Conservation (phyloP, 1,140 invertebrate species). For the Brachionus manjavacas region DNA sequence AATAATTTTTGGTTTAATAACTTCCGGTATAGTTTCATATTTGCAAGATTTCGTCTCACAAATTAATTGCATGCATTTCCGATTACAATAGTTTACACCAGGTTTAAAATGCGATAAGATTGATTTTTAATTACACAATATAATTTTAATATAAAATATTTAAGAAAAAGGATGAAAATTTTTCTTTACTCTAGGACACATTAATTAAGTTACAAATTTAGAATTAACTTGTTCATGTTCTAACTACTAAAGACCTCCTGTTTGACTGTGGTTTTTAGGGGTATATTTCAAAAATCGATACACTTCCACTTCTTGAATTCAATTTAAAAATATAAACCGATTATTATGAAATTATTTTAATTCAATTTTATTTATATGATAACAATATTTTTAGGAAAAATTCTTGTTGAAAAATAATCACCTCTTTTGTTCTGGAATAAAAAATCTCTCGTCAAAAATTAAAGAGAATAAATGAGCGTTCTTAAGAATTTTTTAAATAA, state of each 20-base stretch:
- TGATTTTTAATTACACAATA: not conserved
- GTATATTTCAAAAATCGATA: not conserved
- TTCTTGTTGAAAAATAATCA: not conserved
- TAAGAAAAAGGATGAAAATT: not conserved
- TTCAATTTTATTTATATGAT: not conserved
- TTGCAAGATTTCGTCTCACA: not conserved
- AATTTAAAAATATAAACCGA: not conserved
- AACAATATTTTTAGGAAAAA: not conserved
- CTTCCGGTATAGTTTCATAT: not conserved
- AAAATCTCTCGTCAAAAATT: not conserved
- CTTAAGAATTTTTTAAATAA: not conserved
- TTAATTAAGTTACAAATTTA: not conserved
- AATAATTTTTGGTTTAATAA: not conserved
- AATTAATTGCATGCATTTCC: not conserved
- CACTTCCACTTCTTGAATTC: not conserved
- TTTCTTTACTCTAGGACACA: not conserved
- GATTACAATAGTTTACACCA: not conserved
- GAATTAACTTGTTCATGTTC: not conserved
- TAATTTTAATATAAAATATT: not conserved
- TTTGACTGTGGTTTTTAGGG: not conserved
- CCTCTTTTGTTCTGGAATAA: no score
- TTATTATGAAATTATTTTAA: not conserved
- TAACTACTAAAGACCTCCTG: not conserved
- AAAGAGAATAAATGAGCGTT: not conserved
- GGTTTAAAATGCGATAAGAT: not conserved